Evolutionary conservation across 2,888 invertebrate species (phyloP), one percentile per base, ranked within the genome.

Genomic region (Strigamia maritima): DNA sequence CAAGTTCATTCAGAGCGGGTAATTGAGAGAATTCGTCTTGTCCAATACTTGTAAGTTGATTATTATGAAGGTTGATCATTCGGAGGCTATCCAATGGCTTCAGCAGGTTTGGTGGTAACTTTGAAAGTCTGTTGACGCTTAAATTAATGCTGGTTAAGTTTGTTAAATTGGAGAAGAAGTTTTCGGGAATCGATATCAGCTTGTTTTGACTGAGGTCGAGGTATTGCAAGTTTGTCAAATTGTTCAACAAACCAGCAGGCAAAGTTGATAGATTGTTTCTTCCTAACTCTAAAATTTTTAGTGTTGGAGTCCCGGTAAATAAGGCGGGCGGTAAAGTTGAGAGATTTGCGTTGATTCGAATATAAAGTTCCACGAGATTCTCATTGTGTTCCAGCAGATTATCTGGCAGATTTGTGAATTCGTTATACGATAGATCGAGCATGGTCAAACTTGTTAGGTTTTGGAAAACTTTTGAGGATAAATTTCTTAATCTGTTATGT

Each of bases 31-130:
- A 65, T 14, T 65, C 1, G 8, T 65, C 31, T 31, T 65, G 49
- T 19, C 31, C 49, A 19, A 78, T 31, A 12, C 24, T 65, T 10
- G 40, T 19, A 12, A 78, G 16, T 40, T 65, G 28, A 16, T 78
- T 78, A 19, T 78, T 78, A 10, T 60, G 65, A 12, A 78, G 60
- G 12, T 31, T 78, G n/a, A 78, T 12, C n/a, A n/a, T n/a, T 31
- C 31, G 19, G 12, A 78, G 65, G 6, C 19, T 16, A 22, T 60
- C n/a, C 28, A 65, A 24, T 26, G 35, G 28, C n/a, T 26, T 31
- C 10, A 78, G 31, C 26, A 65, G 10, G 31, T 65, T 65, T 35
- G 10, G 14, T 1, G 78, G 40, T 60, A 78, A 35, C 8, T 65
- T n/a, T 16, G 78, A 2, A 2, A 78, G 24, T 19, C 19, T n/a